phyloP scores from a whole-genome alignment of 2,113 vertebrate genomes.

The Sinocyclocheilus anophthalmus region DNA sequence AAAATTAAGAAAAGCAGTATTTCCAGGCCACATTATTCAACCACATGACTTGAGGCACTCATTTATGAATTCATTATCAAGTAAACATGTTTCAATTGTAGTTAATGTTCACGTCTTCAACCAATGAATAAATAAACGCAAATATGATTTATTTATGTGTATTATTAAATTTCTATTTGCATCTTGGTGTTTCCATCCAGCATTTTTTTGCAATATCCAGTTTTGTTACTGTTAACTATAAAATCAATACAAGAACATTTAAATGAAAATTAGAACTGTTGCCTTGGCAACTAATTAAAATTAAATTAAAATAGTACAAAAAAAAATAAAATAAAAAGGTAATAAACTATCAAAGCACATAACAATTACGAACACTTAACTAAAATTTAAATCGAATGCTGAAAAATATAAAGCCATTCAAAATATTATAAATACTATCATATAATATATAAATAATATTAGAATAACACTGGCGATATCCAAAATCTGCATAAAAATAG shows the following conservation, averaged over 20 bases:
- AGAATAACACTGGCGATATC: background rate
- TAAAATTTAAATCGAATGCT: too few species aligned
- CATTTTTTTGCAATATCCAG: too few species aligned
- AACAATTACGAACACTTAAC: background rate
- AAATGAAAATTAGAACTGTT: background rate
- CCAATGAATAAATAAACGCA: background rate
- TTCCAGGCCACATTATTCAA: background rate
- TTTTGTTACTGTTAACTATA: too few species aligned
- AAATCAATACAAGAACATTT: too few species aligned
- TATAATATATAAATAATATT: background rate
- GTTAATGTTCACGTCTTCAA: background rate
- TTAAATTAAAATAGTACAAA: too few species aligned
- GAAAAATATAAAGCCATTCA: too few species aligned
- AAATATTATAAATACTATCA: background rate
- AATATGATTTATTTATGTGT: background rate
- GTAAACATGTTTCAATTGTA: background rate
- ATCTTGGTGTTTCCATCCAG: background rate
- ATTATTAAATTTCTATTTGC: background rate
- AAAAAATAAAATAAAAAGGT: background rate
- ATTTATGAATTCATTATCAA: background rate
- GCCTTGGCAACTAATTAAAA: too few species aligned
- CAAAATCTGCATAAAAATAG: background rate
- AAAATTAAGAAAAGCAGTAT: background rate
- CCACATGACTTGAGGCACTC: background rate
- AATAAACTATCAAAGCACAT: background rate